Percentiles rank a stretch among this genome's conserved stretches.
These are phyloP conservation scores for Bradynema listronoti DNA, from an alignment of 1,140 invertebrate genomes.

Conservation along the genomic window DNA sequence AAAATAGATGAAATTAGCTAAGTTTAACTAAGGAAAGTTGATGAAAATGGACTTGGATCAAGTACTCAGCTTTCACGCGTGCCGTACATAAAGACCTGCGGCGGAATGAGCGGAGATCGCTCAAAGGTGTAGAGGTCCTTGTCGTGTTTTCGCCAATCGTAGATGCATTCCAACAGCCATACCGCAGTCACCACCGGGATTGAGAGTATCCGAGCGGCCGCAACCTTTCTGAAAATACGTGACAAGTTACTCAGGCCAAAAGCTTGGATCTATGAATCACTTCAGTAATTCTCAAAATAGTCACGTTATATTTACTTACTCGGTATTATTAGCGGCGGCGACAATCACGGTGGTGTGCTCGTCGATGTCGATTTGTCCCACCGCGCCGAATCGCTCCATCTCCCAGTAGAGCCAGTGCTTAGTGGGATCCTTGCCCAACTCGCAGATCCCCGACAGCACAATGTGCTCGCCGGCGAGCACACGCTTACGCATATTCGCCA, in stretches of 20 bases:
- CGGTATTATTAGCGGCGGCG: slow-evolving; percentile 22
- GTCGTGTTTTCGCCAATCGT: slow-evolving; percentile 27
- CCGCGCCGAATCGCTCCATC: no score
- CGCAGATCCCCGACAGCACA: slow-evolving; percentile 29
- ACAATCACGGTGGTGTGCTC: slow-evolving; percentile 26
- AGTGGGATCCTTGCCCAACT: slow-evolving; percentile 18
- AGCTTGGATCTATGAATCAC: background rate
- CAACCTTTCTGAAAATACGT: slow-evolving; percentile 22
- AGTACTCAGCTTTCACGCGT: no score
- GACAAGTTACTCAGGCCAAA: background rate
- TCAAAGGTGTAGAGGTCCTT: slow-evolving; percentile 30
- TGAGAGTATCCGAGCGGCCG: no score
- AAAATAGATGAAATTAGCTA: no score
- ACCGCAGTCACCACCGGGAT: slow-evolving; percentile 23
- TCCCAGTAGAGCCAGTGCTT: slow-evolving; percentile 14
- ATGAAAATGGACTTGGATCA: no score
- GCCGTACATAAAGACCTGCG: no score
- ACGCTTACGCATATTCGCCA: slow-evolving; percentile 15
- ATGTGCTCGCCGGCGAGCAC: slow-evolving; percentile 23
- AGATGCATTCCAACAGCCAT: slow-evolving; percentile 28
- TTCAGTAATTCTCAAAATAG: background rate
- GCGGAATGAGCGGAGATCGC: no score
- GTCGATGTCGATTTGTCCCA: no score
- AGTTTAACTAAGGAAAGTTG: no score
- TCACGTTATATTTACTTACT: slow-evolving; percentile 9